A percentile compares a stretch with the other conserved stretches of the same genome.
Conservation (phyloP, 2,113 vertebrate species). For the Dermatemys mawii region DNA sequence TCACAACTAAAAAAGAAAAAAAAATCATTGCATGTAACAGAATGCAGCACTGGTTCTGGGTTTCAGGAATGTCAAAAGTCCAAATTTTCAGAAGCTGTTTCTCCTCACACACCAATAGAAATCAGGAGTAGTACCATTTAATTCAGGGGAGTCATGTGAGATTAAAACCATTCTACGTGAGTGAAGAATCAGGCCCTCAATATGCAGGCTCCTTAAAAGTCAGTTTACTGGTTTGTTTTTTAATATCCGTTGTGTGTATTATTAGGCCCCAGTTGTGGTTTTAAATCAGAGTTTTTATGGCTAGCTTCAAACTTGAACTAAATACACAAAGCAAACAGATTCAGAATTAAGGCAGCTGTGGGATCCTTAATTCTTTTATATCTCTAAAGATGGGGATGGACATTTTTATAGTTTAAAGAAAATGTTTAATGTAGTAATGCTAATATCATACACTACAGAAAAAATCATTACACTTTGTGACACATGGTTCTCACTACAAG, state of each 20-base stretch:
- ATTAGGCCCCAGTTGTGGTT: fast-evolving
- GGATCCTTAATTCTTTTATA: conserved; percentile 12
- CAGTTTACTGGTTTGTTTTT: fast-evolving
- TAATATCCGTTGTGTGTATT: fast-evolving
- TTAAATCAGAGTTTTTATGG: fast-evolving
- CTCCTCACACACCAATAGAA: not conserved
- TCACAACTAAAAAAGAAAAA: not conserved
- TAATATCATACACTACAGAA: not conserved
- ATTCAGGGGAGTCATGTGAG: not conserved
- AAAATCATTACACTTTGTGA: not conserved
- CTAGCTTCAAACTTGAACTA: not conserved
- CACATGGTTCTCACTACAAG: not conserved
- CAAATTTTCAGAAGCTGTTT: not conserved
- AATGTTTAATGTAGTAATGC: not conserved
- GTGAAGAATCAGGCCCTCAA: not conserved
- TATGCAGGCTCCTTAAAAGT: fast-evolving
- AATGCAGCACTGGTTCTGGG: not conserved
- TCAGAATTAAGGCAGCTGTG: conserved; percentile 6
- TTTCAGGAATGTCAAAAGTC: not conserved
- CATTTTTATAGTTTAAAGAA: conserved; percentile 1
- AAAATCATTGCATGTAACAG: not conserved
- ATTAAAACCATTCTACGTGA: not conserved
- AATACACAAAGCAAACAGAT: conserved; percentile 10
- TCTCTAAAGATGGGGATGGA: not conserved
- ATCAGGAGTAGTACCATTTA: not conserved